Base-by-base conservation (phyloP, 2,888 invertebrate species). In the Drosophila robusta region DNA sequence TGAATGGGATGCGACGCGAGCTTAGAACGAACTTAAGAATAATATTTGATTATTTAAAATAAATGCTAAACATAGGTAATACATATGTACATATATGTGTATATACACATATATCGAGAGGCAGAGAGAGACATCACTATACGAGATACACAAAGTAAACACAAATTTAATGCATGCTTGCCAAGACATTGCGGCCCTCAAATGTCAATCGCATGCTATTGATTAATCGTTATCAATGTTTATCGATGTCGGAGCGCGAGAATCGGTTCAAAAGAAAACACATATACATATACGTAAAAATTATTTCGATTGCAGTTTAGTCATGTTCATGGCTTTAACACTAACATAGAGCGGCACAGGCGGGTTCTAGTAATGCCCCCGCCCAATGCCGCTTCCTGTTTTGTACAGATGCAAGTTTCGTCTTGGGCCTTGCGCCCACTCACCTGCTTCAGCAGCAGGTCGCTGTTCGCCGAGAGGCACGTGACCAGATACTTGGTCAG, bases 401-500 rank as follows among this genome's bases (percentile, higher is more conserved):
- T 24, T 47, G 14, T 34, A 44, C 44, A 26, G 32, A 34, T 12
- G 29, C 45, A 46, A 0, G 4, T 11, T 49, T 32, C 7, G n/a
- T 29, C 16, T 65, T 61, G 71, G 75, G 55, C 51, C 39, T 56
- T 68, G 29, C 36, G 51, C 51, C 56, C 56, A 71, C 74, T 72
- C 95, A 97, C 97, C 96, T 98, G 98, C 93, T 98, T 98, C 54
- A 98, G 93, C 54, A 98, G 94, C 78, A 98, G 93, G 93, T 98
- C 98, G 81, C 97, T 97, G 93, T 98, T 98, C 84, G 97, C 96
- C 92, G 97, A 97, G 89, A 97, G 95, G 93, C 97, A 98, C 34
- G 98, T 98, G 73, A 98, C 97, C 82, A 98, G 95, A 93, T 98
- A 97, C 93, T 98, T 98, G 52, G 98, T 98, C 69, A 98, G 94